A percentile compares a stretch with the other conserved stretches of the same genome.
These are phyloP conservation scores for Vanessa cardui DNA, from an alignment of 2,888 invertebrate genomes.

Conservation along the genomic window DNA sequence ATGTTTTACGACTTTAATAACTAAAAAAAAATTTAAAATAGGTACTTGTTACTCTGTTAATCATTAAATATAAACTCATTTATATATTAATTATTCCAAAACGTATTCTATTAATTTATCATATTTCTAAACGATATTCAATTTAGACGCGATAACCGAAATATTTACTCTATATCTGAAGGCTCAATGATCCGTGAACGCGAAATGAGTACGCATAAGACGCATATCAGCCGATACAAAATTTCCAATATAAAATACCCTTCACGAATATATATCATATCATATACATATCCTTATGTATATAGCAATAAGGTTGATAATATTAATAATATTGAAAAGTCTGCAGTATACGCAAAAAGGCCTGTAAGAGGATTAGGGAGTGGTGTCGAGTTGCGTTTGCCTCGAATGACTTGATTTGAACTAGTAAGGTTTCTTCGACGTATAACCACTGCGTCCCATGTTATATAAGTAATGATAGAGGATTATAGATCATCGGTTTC, in stretches of 20 bases:
- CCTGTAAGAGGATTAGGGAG: conserved; percentile 41
- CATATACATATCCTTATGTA: conserved; percentile 24
- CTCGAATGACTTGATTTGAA: conserved; percentile 37
- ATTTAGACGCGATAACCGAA: conserved; percentile 5
- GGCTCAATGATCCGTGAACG: conserved; percentile 34
- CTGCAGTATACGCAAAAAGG: conserved; percentile 32
- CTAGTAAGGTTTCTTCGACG: conserved; percentile 33
- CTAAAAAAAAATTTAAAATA: no score
- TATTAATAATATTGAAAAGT: conserved; percentile 6
- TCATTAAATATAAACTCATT: no score
- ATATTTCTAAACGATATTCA: neutral
- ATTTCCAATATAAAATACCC: conserved; percentile 34
- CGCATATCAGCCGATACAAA: conserved; percentile 34
- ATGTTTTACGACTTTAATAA: no score
- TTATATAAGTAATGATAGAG: conserved; percentile 15
- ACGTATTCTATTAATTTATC: neutral
- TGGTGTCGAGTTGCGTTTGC: conserved; percentile 38
- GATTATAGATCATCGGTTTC: conserved; percentile 19
- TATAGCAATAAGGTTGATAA: conserved; percentile 23
- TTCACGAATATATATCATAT: no score
- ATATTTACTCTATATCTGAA: conserved; percentile 25
- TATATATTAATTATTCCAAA: neutral
- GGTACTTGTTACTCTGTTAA: no score
- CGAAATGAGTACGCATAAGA: conserved; percentile 30
- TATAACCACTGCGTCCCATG: conserved; percentile 19